Conservation (phyloP, 2,113 vertebrate genomes). For the Colossoma macropomum region DNA sequence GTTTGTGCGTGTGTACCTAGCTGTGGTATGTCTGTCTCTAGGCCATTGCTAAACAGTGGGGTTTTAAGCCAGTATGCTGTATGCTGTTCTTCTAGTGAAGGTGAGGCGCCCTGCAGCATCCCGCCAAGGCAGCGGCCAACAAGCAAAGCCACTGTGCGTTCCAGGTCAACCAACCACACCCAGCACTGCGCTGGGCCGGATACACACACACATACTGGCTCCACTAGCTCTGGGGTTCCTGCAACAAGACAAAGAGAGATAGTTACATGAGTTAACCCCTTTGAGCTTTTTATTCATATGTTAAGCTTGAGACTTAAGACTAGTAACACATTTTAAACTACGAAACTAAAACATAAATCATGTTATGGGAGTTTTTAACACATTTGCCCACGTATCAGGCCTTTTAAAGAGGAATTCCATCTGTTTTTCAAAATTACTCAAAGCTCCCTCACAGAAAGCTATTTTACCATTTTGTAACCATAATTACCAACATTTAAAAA, state of each 20-base stretch:
- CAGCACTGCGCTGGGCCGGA: constrained; percentile 85
- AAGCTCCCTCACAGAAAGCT: too few species aligned
- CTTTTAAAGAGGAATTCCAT: too few species aligned
- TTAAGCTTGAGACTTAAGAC: too few species aligned
- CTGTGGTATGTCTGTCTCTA: constrained; percentile 91
- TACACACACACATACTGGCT: constrained; percentile 78
- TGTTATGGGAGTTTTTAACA: background rate
- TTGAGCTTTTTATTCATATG: too few species aligned
- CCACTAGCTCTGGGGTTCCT: constrained; percentile 87
- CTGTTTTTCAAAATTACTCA: too few species aligned
- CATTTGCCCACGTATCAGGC: too few species aligned
- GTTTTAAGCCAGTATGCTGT: constrained; percentile 95
- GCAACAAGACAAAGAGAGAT: background rate
- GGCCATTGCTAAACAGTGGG: constrained; percentile 91
- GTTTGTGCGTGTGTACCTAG: constrained; percentile 79
- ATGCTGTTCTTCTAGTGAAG: constrained; percentile 91
- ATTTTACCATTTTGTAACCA: too few species aligned
- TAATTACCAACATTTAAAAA: too few species aligned
- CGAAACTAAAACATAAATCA: background rate
- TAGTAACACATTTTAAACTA: too few species aligned
- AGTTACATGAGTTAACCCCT: background rate
- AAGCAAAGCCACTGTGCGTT: constrained; percentile 91
- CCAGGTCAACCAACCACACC: constrained; percentile 97
- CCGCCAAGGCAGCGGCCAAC: constrained; percentile 95
- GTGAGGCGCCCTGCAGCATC: constrained; percentile 91